Base-by-base conservation (phyloP, 2,888 invertebrate genomes). In the Cerastoderma edule region DNA sequence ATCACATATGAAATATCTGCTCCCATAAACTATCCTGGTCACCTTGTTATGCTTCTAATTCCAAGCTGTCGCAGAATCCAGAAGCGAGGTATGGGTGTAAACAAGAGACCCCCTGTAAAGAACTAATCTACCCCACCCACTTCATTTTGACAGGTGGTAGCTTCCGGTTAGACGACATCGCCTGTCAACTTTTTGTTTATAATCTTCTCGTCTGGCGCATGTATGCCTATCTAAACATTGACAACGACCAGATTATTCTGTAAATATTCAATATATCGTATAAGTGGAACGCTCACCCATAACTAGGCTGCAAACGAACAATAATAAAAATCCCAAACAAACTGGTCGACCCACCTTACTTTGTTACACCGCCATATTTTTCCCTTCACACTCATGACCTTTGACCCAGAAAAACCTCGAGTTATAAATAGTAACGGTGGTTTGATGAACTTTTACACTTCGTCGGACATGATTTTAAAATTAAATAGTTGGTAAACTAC, bases 41-140 rank as follows among this genome's bases (percentile, higher is more conserved):
- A n/a, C n/a, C n/a, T n/a, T n/a, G n/a, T n/a, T n/a, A n/a, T n/a
- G n/a, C n/a, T n/a, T n/a, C n/a, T n/a, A n/a, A n/a, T n/a, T n/a
- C n/a, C n/a, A n/a, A n/a, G n/a, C n/a, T n/a, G n/a, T n/a, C n/a
- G n/a, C n/a, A n/a, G n/a, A n/a, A n/a, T n/a, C n/a, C n/a, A n/a
- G n/a, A n/a, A n/a, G n/a, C n/a, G n/a, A n/a, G n/a, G n/a, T n/a
- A n/a, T n/a, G n/a, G n/a, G n/a, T n/a, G n/a, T n/a, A n/a, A n/a
- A n/a, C n/a, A n/a, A n/a, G n/a, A n/a, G n/a, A n/a, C n/a, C n/a
- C n/a, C n/a, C n/a, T n/a, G n/a, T n/a, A n/a, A n/a, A n/a, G n/a
- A n/a, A n/a, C n/a, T n/a, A n/a, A n/a, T n/a, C n/a, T 63, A 19
- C 79, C 72, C 79, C 79, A 79, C 79, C 79, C 75, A 79, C 75